These are phyloP conservation scores for Ophonus ardosiacus DNA, from an alignment of 2,888 invertebrate species.

Conservation along the genomic window DNA sequence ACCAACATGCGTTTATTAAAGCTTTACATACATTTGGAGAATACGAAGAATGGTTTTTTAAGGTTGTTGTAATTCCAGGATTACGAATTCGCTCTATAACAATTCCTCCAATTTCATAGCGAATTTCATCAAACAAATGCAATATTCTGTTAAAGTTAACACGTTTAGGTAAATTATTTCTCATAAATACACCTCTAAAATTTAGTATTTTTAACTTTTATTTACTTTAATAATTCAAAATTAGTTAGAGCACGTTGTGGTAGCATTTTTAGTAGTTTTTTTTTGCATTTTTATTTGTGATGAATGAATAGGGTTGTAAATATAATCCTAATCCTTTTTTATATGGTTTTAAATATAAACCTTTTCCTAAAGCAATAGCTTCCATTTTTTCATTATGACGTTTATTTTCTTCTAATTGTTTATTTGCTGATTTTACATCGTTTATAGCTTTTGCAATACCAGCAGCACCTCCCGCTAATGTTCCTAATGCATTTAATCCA, in stretches of 20 bases:
- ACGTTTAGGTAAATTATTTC: too few relatives aligned
- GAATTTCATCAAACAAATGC: too few relatives aligned
- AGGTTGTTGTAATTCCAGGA: neutral
- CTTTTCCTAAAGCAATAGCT: slow-evolving; percentile 71
- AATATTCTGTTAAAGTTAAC: too few relatives aligned
- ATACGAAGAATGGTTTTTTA: neutral
- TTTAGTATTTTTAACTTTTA: too few relatives aligned
- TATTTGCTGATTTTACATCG: slow-evolving; percentile 69
- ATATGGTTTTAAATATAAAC: slow-evolving; percentile 65
- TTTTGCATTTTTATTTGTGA: neutral
- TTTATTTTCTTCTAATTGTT: slow-evolving; percentile 69
- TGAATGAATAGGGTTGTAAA: neutral
- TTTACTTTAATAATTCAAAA: neutral
- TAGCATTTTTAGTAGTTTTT: neutral
- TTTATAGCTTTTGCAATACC: slow-evolving; percentile 71
- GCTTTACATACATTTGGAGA: neutral
- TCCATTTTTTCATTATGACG: slow-evolving; percentile 73
- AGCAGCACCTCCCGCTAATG: slow-evolving; percentile 72
- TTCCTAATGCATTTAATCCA: too few relatives aligned
- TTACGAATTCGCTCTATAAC: neutral
- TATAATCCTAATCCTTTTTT: slow-evolving; percentile 65
- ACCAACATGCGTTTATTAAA: neutral
- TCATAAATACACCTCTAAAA: too few relatives aligned
- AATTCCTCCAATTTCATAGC: neutral
- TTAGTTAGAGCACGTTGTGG: neutral